A percentile compares a stretch with the other conserved stretches of the same genome.
phyloP scores from a whole-genome alignment of 2,113 vertebrate species.

The Ceyx cyanopectus region DNA sequence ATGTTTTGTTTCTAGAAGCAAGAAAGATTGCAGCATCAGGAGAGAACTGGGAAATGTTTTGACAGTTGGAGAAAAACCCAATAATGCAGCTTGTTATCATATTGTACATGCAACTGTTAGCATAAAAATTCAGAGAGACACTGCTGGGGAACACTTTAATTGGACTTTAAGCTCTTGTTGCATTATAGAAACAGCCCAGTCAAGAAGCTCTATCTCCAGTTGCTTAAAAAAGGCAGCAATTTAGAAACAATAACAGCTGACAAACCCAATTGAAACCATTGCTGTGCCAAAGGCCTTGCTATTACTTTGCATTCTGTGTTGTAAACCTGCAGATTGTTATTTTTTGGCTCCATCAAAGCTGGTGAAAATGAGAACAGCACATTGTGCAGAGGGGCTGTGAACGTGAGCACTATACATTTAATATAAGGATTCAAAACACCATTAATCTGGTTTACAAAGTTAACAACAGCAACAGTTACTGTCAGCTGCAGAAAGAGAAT shows the following conservation, averaged over 20 bases:
- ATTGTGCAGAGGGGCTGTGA: neutral
- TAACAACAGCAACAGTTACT: neutral
- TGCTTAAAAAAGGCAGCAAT: neutral
- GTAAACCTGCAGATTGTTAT: neutral
- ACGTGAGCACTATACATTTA: neutral
- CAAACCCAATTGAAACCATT: neutral
- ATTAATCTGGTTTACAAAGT: neutral
- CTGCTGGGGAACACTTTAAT: neutral
- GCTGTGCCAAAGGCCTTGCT: neutral
- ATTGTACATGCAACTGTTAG: neutral
- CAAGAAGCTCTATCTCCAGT: neutral
- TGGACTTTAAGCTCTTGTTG: neutral
- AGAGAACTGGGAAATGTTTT: neutral
- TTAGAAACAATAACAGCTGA: conserved; percentile 2
- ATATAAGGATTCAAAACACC: neutral
- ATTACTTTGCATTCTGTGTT: neutral
- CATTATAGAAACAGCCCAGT: neutral
- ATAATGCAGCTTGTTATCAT: neutral
- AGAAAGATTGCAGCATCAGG: neutral
- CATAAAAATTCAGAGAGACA: neutral
- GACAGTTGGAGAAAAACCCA: conserved; percentile 3
- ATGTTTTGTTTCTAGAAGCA: neutral
- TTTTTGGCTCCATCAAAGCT: neutral
- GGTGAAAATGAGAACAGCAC: neutral
- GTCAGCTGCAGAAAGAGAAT: neutral